Conservation (phyloP, 2,888 invertebrate genomes). For the Diarsia dahlii region DNA sequence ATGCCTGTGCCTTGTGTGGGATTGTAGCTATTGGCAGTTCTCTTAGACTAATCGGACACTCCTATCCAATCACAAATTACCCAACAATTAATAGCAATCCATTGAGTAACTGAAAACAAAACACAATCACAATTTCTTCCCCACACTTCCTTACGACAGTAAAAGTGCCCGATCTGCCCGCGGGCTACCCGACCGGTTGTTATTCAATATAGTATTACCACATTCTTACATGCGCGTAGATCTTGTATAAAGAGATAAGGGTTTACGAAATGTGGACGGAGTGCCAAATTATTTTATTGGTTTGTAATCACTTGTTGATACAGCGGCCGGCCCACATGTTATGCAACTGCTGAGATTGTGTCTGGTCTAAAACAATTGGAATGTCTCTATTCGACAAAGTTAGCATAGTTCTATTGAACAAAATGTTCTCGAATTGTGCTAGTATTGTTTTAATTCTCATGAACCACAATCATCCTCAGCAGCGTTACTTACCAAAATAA, state of each 20-base stretch:
- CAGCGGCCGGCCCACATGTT: slow-evolving; percentile 2
- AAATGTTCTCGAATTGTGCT: background rate
- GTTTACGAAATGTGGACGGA: slow-evolving; percentile 40
- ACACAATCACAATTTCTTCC: slow-evolving; percentile 59
- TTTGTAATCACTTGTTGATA: slow-evolving; percentile 42
- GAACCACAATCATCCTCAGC: background rate
- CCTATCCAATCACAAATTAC: slow-evolving; percentile 23
- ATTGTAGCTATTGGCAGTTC: background rate
- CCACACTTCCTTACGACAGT: slow-evolving; percentile 60
- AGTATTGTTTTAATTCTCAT: background rate
- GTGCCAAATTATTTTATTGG: slow-evolving; percentile 59
- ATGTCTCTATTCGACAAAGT: background rate
- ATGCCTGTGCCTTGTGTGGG: background rate
- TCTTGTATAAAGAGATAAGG: slow-evolving; percentile 49
- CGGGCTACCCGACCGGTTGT: slow-evolving; percentile 53
- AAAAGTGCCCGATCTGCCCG: slow-evolving; percentile 50
- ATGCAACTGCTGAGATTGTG: slow-evolving; percentile 21
- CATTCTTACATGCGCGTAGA: slow-evolving; percentile 56
- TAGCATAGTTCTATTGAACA: background rate
- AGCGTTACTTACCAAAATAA: background rate
- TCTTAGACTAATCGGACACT: background rate
- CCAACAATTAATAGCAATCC: slow-evolving; percentile 40
- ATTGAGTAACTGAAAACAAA: slow-evolving; percentile 50
- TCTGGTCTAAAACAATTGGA: slow-evolving; percentile 15
- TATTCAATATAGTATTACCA: slow-evolving; percentile 46